A percentile compares a stretch with the other conserved stretches of the same genome.
Evolutionary conservation across 2,797 vertebrate genomes (phyloP).

Genomic region (Meriones psammophilus): DNA sequence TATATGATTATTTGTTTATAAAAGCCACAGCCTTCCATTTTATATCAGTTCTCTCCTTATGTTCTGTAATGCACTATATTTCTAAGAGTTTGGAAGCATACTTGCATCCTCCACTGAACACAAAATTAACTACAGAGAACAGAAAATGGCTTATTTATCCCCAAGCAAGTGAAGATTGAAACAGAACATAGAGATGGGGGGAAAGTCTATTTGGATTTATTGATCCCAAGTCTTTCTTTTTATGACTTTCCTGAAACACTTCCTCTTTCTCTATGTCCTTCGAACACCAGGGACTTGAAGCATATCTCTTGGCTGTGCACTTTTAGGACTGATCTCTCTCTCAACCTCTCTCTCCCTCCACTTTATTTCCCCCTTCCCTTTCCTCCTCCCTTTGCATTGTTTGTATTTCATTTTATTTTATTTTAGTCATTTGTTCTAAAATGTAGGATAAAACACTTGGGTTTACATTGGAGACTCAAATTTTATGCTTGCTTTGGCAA

Average conservation of each 20-base stretch:
- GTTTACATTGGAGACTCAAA: not conserved
- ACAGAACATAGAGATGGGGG: conserved; percentile 59
- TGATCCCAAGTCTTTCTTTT: conserved; percentile 47
- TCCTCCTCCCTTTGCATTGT: too few relatives aligned
- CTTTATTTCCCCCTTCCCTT: not conserved
- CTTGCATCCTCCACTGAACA: conserved; percentile 77
- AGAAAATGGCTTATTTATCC: conserved; percentile 79
- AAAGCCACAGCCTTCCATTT: not conserved
- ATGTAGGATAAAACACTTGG: not conserved
- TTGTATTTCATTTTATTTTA: not conserved
- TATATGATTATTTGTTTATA: conserved; percentile 39
- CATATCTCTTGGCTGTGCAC: not conserved
- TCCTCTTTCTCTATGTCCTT: conserved; percentile 48
- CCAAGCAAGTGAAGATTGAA: conserved; percentile 72
- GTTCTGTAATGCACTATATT: conserved; percentile 53
- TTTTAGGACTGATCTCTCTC: not conserved
- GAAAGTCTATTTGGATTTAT: conserved; percentile 69
- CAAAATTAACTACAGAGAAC: conserved; percentile 78
- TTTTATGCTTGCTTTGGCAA: not conserved
- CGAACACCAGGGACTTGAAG: not conserved
- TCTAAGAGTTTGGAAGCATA: conserved; percentile 70
- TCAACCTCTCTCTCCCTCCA: not conserved
- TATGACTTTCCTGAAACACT: conserved; percentile 42
- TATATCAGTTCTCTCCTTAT: conserved; percentile 24
- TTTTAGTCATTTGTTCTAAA: conserved; percentile 4